A percentile compares a stretch with the other conserved stretches of the same genome.
These are phyloP conservation scores for Macrotus californicus DNA, from an alignment of 2,113 vertebrate genomes.

Conservation along the genomic window DNA sequence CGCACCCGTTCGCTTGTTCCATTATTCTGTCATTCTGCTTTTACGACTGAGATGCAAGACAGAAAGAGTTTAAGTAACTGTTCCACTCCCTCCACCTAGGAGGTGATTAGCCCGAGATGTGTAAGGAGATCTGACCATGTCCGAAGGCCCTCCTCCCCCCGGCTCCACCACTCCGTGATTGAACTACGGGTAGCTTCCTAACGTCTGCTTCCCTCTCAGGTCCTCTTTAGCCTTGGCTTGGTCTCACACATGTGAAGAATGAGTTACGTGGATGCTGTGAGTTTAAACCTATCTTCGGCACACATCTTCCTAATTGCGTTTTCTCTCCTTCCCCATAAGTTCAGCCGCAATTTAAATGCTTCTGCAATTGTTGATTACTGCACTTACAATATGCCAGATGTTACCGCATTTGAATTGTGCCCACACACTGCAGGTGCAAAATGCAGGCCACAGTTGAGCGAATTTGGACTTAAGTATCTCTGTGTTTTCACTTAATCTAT, in stretches of 20 bases:
- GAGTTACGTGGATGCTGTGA: constrained; percentile 3
- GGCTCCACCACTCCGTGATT: neutral
- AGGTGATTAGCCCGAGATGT: neutral
- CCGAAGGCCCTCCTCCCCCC: neutral
- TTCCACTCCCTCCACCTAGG: neutral
- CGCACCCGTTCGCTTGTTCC: neutral
- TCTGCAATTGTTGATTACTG: constrained; percentile 61
- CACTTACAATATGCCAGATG: constrained; percentile 69
- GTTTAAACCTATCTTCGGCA: constrained; percentile 41
- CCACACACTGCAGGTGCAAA: constrained; percentile 69
- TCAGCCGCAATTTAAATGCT: constrained; percentile 55
- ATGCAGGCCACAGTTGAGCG: constrained; percentile 38
- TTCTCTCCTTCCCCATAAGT: constrained; percentile 29
- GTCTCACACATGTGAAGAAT: neutral
- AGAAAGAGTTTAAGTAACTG: neutral
- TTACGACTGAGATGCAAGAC: neutral
- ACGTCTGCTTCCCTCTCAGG: neutral
- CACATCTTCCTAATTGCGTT: constrained; percentile 43
- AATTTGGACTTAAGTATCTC: constrained; percentile 54
- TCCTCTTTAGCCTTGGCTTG: neutral
- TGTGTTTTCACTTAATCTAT: constrained; percentile 50
- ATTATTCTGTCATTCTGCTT: neutral
- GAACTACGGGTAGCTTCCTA: neutral
- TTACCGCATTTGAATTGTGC: constrained; percentile 57
- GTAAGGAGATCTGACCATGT: neutral